These are phyloP conservation scores for Chrysopilus asiliformis DNA, from an alignment of 2,888 invertebrate genomes.

Conservation along the genomic window DNA sequence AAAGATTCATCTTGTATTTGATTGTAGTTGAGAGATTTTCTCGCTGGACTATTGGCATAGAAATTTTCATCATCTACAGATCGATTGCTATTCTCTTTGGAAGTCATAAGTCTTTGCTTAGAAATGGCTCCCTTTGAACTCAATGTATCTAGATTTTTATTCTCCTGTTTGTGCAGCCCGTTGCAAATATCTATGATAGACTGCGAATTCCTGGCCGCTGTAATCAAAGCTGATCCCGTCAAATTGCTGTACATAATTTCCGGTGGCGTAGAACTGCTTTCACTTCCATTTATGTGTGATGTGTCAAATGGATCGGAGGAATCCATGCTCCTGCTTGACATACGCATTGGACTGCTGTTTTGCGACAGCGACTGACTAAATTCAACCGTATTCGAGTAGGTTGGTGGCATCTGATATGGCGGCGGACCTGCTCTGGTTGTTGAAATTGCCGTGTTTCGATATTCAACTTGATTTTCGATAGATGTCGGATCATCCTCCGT, in stretches of 20 bases:
- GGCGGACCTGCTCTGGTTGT: constrained; percentile 30
- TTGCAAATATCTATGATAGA: constrained; percentile 7
- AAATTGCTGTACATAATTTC: constrained; percentile 10
- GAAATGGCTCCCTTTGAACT: constrained; percentile 13
- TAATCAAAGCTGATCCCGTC: background rate
- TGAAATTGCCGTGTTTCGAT: background rate
- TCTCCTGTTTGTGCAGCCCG: constrained; percentile 10
- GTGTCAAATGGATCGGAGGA: constrained; percentile 57
- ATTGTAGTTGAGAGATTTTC: constrained; percentile 9
- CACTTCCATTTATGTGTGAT: constrained; percentile 22
- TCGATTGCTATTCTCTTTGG: background rate
- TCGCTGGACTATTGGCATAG: background rate
- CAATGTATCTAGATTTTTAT: constrained; percentile 10
- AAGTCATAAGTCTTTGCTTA: constrained; percentile 8
- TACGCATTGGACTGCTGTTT: constrained; percentile 7
- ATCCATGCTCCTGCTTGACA: constrained; percentile 10
- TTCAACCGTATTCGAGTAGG: constrained; percentile 40
- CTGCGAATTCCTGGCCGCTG: constrained; percentile 2
- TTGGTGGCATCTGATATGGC: constrained; percentile 42
- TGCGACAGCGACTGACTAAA: constrained; percentile 21
- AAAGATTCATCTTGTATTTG: too few relatives aligned
- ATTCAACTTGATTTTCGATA: background rate
- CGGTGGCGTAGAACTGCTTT: background rate
- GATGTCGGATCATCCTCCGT: constrained; percentile 22
- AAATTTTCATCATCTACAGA: background rate